Conservation (phyloP, 2,113 vertebrate genomes). For the Apteryx mantelli region DNA sequence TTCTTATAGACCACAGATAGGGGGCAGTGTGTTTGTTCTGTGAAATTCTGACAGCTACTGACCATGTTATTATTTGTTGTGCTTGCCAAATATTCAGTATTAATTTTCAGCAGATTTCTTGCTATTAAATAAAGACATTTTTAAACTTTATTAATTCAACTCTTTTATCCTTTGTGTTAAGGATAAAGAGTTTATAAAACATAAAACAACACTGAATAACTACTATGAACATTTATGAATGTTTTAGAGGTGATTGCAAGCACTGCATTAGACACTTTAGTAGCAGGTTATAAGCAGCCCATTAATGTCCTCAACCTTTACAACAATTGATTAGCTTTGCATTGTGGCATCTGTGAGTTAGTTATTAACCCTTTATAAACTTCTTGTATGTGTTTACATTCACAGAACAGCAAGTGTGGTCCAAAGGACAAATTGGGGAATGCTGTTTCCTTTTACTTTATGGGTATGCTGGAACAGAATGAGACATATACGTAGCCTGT, state of each 20-base stretch:
- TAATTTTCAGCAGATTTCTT: not conserved
- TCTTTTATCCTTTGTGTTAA: not conserved
- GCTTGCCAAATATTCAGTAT: not conserved
- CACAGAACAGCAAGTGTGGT: not conserved
- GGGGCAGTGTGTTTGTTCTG: not conserved
- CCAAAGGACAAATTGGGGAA: not conserved
- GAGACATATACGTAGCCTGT: not conserved
- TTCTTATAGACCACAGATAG: not conserved
- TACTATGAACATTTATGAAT: not conserved
- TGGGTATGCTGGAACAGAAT: not conserved
- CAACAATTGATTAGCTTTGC: not conserved
- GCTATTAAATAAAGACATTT: not conserved
- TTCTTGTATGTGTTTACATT: not conserved
- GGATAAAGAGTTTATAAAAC: not conserved
- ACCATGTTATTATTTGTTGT: not conserved
- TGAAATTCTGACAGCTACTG: not conserved
- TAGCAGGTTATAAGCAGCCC: not conserved
- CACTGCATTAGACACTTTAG: not conserved
- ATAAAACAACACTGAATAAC: not conserved
- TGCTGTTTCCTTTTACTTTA: not conserved
- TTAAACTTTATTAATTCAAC: not conserved
- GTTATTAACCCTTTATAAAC: not conserved
- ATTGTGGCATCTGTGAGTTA: not conserved
- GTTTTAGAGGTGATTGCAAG: not conserved
- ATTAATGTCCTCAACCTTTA: not conserved